Evolutionary conservation across 2,797 vertebrate genomes (phyloP), one percentile per base, ranked within the genome.

Genomic region (Chiroxiphia lanceolata): DNA sequence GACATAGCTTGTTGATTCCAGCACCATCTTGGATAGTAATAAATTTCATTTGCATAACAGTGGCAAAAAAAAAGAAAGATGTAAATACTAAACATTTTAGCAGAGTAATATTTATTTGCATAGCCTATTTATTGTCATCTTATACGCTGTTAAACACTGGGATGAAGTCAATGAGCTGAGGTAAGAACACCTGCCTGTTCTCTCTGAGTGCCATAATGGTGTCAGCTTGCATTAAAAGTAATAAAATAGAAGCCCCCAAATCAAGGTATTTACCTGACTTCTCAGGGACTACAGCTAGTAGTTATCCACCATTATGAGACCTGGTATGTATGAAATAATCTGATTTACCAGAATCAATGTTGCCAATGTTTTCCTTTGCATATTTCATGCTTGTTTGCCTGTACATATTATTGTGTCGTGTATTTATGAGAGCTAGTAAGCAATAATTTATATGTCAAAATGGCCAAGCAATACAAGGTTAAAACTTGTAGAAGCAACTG

Each of bases 401-500:
- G 98, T 99, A 98, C 97, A 99, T 99, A 99, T 94, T 91, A 96
- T 94, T 95, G 97, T 98, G 98, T 97, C 95, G 98, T 98, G 96
- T 98, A 98, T 98, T 98, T 99, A 98, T 98, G 95, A 81, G 93
- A 96, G 97, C 98, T 98, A 97, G 98, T 96, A 97, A 98, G 98
- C 98, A 98, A 98, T 98, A 98, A 99, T 99, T 99, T 98, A 99
- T 99, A 98, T 98, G 98, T 98, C 98, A 95, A 98, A 98, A 98
- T 98, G 97, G 96, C 97, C 97, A 97, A 98, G 98, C 97, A 98
- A 98, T 98, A 98, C 97, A 97, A 97, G 97, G 94, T 96, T 97
- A 96, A 98, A 97, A 97, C 97, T 97, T 98, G 96, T 96, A 95
- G 96, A 97, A 97, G 96, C 97, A 95, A 97, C 84, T 97, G 93